Base-by-base conservation (phyloP, 2,113 vertebrate genomes). In the Zootoca vivipara region DNA sequence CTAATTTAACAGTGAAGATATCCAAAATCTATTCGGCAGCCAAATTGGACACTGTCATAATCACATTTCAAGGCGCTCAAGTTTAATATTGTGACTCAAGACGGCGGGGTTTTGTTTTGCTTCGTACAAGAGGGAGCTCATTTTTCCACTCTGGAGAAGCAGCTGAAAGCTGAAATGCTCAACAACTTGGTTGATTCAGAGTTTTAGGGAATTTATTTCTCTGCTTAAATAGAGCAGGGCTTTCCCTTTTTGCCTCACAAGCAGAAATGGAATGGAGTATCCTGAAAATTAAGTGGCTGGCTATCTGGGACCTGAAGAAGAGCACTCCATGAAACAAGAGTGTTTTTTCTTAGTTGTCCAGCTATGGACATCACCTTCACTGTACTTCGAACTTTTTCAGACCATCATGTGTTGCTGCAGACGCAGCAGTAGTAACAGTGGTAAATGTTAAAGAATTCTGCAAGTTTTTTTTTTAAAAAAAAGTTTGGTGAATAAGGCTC, bases 381-480 rank as follows among this genome's bases (percentile, higher is more conserved):
- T 72, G 73, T 9, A 85, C 15, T 91, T 90, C 84, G 82, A 1
- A 87, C 90, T 91, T 90, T 38, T 46, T 18, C 65, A 87, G 52
- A 0, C 0, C 7, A 89, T 70, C 24, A 33, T 69, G 5, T 24
- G 64, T 22, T 26, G 64, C 64, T 67, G 64, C 3, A 6, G 26
- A 26, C 22, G 5, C 64, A 26, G 26, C 64, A 67, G 64, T 67
- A 26, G 26, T 67, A 67, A n/a, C 58, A 65, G 70, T 62, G 28
- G 20, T 75, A 38, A 18, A 70, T 16, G 69, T 15, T 70, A 70
- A 70, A 13, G 85, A 35, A 52, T 52, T 73, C 46, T 52, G 46
- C 46, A 52, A 52, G 46, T 8, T 46, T 52, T 2, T 2, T 0
- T 0, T n/a, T n/a, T n/a, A 87, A 38, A 20, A 79, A 90, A 82